These are phyloP conservation scores for Perizoma flavofasciatum DNA, from an alignment of 2,888 invertebrate species.

Conservation along the genomic window DNA sequence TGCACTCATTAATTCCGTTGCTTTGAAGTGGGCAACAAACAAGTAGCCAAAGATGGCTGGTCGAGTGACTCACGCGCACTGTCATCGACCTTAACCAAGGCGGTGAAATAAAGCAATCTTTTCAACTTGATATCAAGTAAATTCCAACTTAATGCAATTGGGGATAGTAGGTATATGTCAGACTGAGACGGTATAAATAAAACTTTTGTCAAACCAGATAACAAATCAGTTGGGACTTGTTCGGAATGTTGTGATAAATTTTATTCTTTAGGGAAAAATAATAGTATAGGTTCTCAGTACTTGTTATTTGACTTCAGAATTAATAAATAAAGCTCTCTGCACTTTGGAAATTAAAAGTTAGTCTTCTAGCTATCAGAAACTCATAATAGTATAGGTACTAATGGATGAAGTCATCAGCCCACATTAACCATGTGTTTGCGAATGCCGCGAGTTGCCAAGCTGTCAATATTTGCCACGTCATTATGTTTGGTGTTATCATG, in stretches of 20 bases:
- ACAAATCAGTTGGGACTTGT: too few species aligned
- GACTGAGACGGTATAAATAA: too few species aligned
- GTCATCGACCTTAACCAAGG: conserved; percentile 39
- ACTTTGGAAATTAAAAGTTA: background rate
- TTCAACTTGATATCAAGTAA: background rate
- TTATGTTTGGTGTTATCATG: conserved; percentile 5
- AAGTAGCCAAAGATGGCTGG: conserved; percentile 26
- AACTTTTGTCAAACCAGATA: too few species aligned
- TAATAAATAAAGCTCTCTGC: too few species aligned
- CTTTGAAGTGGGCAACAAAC: conserved; percentile 26
- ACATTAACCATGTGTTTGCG: conserved; percentile 8
- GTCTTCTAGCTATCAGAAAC: conserved; percentile 12
- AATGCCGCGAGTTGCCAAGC: background rate
- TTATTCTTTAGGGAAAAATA: too few species aligned
- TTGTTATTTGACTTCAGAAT: too few species aligned
- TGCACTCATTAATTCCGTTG: conserved; percentile 26
- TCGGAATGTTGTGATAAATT: too few species aligned
- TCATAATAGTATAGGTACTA: conserved; percentile 10
- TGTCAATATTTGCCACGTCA: conserved; percentile 1
- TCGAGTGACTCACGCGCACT: conserved; percentile 33
- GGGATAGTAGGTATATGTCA: too few species aligned
- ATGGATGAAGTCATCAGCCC: conserved; percentile 27
- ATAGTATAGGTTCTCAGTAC: too few species aligned
- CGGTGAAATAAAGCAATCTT: conserved; percentile 29
- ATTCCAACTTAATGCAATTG: too few species aligned